Conservation (phyloP, 2,888 invertebrate species). For the Tanytarsus gracilentus region DNA sequence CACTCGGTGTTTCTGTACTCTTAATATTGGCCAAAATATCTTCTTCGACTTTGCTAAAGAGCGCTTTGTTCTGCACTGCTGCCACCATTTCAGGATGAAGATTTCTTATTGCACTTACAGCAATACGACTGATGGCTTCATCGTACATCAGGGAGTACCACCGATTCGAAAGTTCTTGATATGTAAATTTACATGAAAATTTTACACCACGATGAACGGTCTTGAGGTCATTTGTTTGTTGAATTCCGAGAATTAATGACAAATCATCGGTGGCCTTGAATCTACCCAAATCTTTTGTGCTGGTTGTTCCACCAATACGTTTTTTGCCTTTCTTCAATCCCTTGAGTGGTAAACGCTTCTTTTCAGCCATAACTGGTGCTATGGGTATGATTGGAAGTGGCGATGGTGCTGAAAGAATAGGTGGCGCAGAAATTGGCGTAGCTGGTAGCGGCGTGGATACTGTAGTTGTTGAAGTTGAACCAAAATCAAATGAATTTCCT, state of each 20-base stretch:
- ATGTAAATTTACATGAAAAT: conserved; percentile 90
- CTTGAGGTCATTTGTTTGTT: conserved; percentile 75
- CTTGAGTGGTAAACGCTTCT: conserved; percentile 23
- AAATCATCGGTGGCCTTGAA: conserved; percentile 98
- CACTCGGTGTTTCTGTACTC: conserved; percentile 61
- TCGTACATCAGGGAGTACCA: conserved; percentile 96
- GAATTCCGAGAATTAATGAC: conserved; percentile 83
- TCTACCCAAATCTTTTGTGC: conserved; percentile 77
- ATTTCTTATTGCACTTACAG: conserved; percentile 87
- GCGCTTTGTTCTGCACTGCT: conserved; percentile 75
- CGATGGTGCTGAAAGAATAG: neutral
- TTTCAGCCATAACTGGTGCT: neutral
- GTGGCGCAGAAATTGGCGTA: conserved; percentile 6
- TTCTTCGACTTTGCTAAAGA: conserved; percentile 86
- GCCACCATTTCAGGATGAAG: conserved; percentile 84
- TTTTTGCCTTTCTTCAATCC: conserved; percentile 44
- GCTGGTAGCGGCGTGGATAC: conserved; percentile 29
- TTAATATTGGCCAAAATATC: conserved; percentile 70
- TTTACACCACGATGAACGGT: conserved; percentile 85
- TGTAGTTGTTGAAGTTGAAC: conserved; percentile 30
- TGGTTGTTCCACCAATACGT: conserved; percentile 52
- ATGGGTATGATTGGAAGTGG: neutral
- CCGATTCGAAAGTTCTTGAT: conserved; percentile 86
- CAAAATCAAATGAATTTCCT: neutral
- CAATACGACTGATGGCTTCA: conserved; percentile 83